A percentile compares a stretch with the other conserved stretches of the same genome.
phyloP scores from a whole-genome alignment of 92 coral and sea anemone genomes.

The Porites rus region DNA sequence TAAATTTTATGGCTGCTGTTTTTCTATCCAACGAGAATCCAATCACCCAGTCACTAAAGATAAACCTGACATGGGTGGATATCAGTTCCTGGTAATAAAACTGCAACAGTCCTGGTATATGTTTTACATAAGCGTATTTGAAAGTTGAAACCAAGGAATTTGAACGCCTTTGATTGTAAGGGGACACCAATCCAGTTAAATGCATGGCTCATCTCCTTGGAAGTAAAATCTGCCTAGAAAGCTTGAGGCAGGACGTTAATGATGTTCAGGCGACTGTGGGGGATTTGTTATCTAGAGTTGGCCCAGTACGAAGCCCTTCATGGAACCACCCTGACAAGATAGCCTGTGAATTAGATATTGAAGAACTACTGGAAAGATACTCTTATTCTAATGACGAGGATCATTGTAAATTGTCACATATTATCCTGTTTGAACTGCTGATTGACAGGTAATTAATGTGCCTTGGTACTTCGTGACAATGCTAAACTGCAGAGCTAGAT shows the following conservation, averaged over 20 bases:
- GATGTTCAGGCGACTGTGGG: slow-evolving; percentile 85
- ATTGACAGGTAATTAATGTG: slow-evolving; percentile 84
- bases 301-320: slow-evolving; percentile 92
- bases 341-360: slow-evolving; percentile 92
- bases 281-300: slow-evolving; percentile 87
- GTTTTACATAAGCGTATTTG: no score
- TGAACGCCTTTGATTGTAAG: no score
- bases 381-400: slow-evolving; percentile 91
- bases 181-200: no score
- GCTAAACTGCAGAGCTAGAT: no score
- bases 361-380: slow-evolving; percentile 83
- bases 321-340: slow-evolving; percentile 99
- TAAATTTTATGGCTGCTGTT: no score
- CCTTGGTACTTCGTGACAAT: no score
- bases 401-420: slow-evolving; percentile 95
- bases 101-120: no score
- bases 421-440: slow-evolving; percentile 93
- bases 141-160: no score
- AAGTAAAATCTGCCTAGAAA: slow-evolving; percentile 85
- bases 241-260: slow-evolving; percentile 81
- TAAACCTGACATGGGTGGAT: no score
- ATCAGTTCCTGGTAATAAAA: no score
- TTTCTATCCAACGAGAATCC: no score
- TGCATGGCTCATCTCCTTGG: slow-evolving; percentile 96
- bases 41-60: no score